Percentiles rank a stretch among this genome's conserved stretches.
Evolutionary conservation across 2,113 vertebrate species (phyloP).

Genomic region (Cisticola juncidis): DNA sequence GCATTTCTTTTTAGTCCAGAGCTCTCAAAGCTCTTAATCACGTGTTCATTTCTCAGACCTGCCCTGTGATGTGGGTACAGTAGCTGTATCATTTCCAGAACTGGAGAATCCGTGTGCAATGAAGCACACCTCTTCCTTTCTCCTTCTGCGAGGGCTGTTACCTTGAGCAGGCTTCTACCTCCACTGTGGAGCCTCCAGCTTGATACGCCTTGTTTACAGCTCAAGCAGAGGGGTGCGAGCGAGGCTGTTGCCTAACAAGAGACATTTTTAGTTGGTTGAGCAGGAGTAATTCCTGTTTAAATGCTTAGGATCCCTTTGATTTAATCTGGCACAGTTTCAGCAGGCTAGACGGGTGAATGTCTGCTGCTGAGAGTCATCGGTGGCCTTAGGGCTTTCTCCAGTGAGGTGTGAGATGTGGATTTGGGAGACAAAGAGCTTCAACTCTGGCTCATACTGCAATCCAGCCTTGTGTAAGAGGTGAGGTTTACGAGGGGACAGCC

Average conservation of each 20-base stretch:
- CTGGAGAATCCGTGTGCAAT: neutral
- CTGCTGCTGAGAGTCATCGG: neutral
- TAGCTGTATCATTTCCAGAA: neutral
- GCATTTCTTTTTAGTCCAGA: neutral
- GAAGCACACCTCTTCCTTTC: neutral
- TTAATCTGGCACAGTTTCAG: slow-evolving; percentile 30
- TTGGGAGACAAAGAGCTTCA: slow-evolving; percentile 3
- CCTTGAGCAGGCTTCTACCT: neutral
- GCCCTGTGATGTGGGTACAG: neutral
- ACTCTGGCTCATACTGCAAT: neutral
- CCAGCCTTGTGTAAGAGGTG: neutral
- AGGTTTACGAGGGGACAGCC: neutral
- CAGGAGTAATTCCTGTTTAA: slow-evolving; percentile 23
- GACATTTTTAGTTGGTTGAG: neutral
- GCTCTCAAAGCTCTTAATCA: neutral
- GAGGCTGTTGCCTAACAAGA: neutral
- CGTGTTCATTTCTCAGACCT: neutral
- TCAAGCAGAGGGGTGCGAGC: rapidly evolving
- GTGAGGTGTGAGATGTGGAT: slow-evolving; percentile 38
- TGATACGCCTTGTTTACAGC: neutral
- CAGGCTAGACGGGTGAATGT: neutral
- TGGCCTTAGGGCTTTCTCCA: slow-evolving; percentile 38
- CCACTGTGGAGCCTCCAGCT: neutral
- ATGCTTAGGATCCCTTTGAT: neutral
- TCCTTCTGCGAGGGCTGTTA: neutral